Conservation (phyloP, 2,113 vertebrate species). For the Microcebus ravelobensis region DNA sequence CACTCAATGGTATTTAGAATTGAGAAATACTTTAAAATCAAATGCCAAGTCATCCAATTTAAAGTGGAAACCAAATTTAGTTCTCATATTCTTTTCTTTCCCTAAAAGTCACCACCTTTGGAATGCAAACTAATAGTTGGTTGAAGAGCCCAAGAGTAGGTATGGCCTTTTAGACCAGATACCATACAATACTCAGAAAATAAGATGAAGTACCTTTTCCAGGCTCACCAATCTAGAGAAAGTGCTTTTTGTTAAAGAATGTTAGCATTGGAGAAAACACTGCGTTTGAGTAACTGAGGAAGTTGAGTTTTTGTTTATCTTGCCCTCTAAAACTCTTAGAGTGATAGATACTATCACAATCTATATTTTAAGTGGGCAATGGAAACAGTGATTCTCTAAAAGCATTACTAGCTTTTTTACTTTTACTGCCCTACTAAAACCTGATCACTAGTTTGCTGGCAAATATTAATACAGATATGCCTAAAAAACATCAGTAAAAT, state of each 20-base stretch:
- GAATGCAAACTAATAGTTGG: neutral
- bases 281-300: neutral
- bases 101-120: neutral
- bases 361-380: neutral
- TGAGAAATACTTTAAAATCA: neutral
- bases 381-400: too few relatives aligned
- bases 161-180: neutral
- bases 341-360: neutral
- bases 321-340: neutral
- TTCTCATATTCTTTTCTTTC: neutral
- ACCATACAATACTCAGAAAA: neutral
- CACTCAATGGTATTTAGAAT: neutral
- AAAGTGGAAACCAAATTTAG: neutral
- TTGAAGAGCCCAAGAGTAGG: neutral
- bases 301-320: neutral
- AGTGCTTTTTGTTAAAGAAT: neutral
- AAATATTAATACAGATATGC: neutral
- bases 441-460: neutral
- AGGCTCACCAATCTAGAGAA: neutral
- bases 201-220: neutral
- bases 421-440: neutral
- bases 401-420: neutral
- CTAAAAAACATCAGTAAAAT: neutral
- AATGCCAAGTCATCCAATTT: neutral
- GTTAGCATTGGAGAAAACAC: neutral